These are phyloP conservation scores for Habropoda laboriosa DNA, from an alignment of 1,140 invertebrate species.

Conservation along the genomic window DNA sequence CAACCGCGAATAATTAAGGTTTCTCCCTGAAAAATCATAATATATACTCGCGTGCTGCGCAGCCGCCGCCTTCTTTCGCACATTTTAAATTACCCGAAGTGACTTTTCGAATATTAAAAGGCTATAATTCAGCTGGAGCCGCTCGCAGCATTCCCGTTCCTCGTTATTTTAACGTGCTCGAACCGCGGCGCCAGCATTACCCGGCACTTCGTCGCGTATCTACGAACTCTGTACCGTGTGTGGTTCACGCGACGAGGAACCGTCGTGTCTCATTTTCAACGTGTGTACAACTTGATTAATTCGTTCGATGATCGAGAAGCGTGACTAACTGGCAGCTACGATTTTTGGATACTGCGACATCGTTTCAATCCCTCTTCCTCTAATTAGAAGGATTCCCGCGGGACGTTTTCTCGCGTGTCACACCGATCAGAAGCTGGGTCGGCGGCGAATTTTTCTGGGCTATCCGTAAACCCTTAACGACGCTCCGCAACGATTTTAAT, in stretches of 20 bases:
- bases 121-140: conserved; percentile 29
- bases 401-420: not conserved
- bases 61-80: not conserved
- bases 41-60: not conserved
- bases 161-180: conserved; percentile 37
- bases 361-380: conserved; percentile 31
- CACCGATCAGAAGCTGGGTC: not conserved
- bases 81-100: conserved; percentile 42
- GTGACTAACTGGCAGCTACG: conserved; percentile 64
- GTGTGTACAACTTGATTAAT: conserved; percentile 63
- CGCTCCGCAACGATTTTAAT: conserved; percentile 26
- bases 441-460: conserved; percentile 24
- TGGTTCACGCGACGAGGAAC: not conserved
- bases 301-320: conserved; percentile 71
- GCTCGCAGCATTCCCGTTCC: conserved; percentile 7
- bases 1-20: conserved; percentile 21
- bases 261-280: not conserved
- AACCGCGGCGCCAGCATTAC: conserved; percentile 19
- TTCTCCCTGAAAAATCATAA: conserved; percentile 27
- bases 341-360: conserved; percentile 54
- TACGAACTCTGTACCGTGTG: not conserved
- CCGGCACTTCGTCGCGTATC: not conserved
- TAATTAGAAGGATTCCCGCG: conserved; percentile 66
- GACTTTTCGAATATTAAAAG: conserved; percentile 52
- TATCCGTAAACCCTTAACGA: conserved; percentile 45